phyloP scores from a whole-genome alignment of 2,888 invertebrate genomes.

The Linyphia triangularis region DNA sequence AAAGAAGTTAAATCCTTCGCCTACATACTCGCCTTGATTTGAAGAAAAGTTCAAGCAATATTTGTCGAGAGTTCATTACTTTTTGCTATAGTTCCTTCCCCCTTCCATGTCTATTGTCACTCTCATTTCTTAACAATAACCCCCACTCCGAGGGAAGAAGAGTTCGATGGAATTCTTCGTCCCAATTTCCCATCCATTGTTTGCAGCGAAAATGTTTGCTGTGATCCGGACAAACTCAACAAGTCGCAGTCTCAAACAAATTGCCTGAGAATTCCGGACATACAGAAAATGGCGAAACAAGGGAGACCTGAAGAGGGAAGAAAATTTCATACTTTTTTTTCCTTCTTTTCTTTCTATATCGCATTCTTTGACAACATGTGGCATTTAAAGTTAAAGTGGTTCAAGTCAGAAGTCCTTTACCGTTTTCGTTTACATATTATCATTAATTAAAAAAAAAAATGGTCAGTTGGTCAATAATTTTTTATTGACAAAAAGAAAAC shows the following conservation, averaged over 20 bases:
- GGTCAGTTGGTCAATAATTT: background rate
- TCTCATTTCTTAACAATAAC: background rate
- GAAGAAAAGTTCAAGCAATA: background rate
- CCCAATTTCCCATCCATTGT: background rate
- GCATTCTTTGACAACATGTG: too few relatives aligned
- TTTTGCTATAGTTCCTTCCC: background rate
- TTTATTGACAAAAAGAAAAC: too few relatives aligned
- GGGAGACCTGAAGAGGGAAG: background rate
- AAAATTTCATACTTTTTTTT: background rate
- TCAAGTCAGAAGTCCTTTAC: slow-evolving; percentile 19
- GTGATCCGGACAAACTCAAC: slow-evolving; percentile 32
- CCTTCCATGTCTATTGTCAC: background rate
- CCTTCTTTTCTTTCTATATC: slow-evolving; percentile 17
- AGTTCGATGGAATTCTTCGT: background rate
- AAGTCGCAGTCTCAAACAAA: slow-evolving; percentile 24
- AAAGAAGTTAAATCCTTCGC: background rate
- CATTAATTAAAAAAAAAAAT: slow-evolving; percentile 4
- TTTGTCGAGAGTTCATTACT: slow-evolving; percentile 3
- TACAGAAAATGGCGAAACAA: background rate
- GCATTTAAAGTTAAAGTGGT: too few relatives aligned
- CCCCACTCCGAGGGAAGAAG: background rate
- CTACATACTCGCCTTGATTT: background rate
- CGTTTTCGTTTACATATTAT: too few relatives aligned
- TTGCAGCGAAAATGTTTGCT: slow-evolving; percentile 25
- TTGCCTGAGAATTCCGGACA: slow-evolving; percentile 7